Conservation (phyloP, 1,140 invertebrate species). For the Achroia grisella region DNA sequence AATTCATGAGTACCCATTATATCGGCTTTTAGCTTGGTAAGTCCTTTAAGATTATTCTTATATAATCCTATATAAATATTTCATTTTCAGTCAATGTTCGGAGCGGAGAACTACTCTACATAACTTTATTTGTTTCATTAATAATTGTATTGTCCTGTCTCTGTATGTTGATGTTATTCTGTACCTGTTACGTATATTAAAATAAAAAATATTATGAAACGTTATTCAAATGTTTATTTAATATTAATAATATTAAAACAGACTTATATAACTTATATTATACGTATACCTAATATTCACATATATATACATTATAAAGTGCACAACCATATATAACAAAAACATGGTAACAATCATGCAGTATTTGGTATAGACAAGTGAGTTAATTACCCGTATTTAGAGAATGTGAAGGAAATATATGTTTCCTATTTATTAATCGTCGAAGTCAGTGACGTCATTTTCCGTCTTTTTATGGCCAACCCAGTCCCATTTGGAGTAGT, state of each 20-base stretch:
- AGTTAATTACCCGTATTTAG: slow-evolving; percentile 39
- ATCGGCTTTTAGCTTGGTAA: too few species aligned
- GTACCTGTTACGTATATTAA: slow-evolving; percentile 2
- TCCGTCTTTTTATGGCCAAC: slow-evolving; percentile 66
- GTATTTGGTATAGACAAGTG: slow-evolving; percentile 41
- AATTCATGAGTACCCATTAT: too few species aligned
- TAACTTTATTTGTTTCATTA: slow-evolving; percentile 19
- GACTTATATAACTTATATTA: slow-evolving; percentile 29
- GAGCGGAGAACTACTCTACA: slow-evolving; percentile 59
- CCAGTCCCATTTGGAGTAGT: slow-evolving; percentile 78
- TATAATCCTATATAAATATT: background rate
- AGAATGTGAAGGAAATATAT: slow-evolving; percentile 18
- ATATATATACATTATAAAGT: slow-evolving; percentile 42
- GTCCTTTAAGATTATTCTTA: background rate
- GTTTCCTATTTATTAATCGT: slow-evolving; percentile 40
- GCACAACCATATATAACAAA: slow-evolving; percentile 31
- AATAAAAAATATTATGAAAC: slow-evolving; percentile 8
- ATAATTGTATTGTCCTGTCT: slow-evolving; percentile 6
- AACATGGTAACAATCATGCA: slow-evolving; percentile 22
- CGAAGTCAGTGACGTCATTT: slow-evolving; percentile 62
- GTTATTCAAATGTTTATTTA: slow-evolving; percentile 20
- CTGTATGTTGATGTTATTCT: too few species aligned
- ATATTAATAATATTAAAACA: slow-evolving; percentile 26
- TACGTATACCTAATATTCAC: slow-evolving; percentile 34
- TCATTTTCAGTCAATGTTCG: slow-evolving; percentile 65